A percentile compares a stretch with the other conserved stretches of the same genome.
Conservation (phyloP, 2,888 invertebrate species). For the Linhomoeus sp. region DNA sequence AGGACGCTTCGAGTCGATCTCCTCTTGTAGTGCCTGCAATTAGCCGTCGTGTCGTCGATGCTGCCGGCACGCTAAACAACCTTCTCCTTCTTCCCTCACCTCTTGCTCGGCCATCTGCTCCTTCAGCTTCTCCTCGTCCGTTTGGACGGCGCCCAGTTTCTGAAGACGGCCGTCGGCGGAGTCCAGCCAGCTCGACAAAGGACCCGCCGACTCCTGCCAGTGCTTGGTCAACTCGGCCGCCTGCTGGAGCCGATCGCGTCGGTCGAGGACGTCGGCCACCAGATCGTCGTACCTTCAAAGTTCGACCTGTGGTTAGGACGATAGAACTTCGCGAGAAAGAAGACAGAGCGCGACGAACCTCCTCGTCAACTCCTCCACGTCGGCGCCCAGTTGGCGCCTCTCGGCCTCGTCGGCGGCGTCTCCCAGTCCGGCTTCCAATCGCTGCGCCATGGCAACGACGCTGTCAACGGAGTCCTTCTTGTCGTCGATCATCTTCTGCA, state of each 20-base stretch:
- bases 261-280: conserved; percentile 48
- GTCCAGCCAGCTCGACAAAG: conserved; percentile 73
- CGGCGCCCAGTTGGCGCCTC: conserved; percentile 67
- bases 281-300: conserved; percentile 39
- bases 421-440: conserved; percentile 58
- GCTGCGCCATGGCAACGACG: conserved; percentile 64
- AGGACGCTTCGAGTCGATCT: conserved; percentile 12
- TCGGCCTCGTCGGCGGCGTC: conserved; percentile 61
- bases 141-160: conserved; percentile 69
- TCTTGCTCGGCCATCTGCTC: conserved; percentile 71
- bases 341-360: too few species aligned
- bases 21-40: conserved; percentile 15
- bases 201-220: conserved; percentile 41
- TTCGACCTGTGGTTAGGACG: too few species aligned
- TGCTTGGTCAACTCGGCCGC: conserved; percentile 71
- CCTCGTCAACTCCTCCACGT: conserved; percentile 29
- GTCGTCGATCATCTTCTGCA: conserved; percentile 86
- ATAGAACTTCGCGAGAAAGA: too few species aligned
- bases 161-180: conserved; percentile 63
- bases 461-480: conserved; percentile 33
- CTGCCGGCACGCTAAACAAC: conserved; percentile 52
- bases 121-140: conserved; percentile 81
- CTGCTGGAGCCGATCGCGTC: conserved; percentile 69
- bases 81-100: conserved; percentile 46
- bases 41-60: too few species aligned